Percentiles rank a stretch among this genome's conserved stretches.
phyloP scores from a whole-genome alignment of 2,888 invertebrate species.

The Celastrina argiolus region DNA sequence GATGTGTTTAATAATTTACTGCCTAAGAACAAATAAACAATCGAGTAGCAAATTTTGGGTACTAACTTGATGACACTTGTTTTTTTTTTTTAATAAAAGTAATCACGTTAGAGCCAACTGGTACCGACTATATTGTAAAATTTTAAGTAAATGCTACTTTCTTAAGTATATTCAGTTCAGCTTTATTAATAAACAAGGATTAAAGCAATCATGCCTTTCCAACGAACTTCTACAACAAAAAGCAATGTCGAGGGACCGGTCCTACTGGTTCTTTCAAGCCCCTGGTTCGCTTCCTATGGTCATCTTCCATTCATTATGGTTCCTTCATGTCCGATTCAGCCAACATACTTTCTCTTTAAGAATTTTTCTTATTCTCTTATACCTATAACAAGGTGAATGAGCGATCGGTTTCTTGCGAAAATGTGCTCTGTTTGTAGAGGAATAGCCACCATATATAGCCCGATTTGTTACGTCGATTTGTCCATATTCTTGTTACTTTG shows the following conservation, averaged over 20 bases:
- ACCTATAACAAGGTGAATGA: not conserved
- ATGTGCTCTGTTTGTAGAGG: not conserved
- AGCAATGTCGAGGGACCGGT: constrained; percentile 53
- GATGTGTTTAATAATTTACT: too few relatives aligned
- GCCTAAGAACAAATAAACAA: not conserved
- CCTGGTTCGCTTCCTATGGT: constrained; percentile 39
- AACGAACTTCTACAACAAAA: constrained; percentile 47
- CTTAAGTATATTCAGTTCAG: not conserved
- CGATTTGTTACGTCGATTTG: too few relatives aligned
- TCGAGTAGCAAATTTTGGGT: not conserved
- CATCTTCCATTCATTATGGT: constrained; percentile 45
- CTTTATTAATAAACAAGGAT: constrained; percentile 28
- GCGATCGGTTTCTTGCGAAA: not conserved
- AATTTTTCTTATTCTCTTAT: not conserved
- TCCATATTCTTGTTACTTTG: too few relatives aligned
- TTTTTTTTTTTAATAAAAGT: too few relatives aligned
- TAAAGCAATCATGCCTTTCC: constrained; percentile 37
- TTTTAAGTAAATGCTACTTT: not conserved
- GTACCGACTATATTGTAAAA: too few relatives aligned
- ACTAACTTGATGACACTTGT: not conserved
- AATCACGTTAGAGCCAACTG: too few relatives aligned
- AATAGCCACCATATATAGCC: too few relatives aligned
- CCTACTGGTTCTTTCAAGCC: constrained; percentile 52
- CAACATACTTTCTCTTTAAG: constrained; percentile 20
- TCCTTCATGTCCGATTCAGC: constrained; percentile 19